Base-by-base conservation (phyloP, 2,797 vertebrate genomes). In the Syngnathus acus region DNA sequence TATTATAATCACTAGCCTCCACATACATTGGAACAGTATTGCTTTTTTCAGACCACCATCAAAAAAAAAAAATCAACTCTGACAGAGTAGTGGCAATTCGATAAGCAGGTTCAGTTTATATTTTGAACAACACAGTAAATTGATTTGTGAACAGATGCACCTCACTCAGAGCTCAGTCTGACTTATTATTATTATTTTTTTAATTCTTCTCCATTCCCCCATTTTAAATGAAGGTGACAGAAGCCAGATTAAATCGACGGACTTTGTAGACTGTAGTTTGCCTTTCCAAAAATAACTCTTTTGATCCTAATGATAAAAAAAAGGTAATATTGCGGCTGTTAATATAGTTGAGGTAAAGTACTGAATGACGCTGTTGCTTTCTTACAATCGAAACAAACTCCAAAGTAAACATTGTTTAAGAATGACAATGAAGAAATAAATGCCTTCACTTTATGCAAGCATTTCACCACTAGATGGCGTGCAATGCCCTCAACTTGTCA, bases 111-210 rank as follows among this genome's bases (percentile, higher is more conserved):
- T 32, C 26, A 11, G 37, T 57, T 57, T 13, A 4, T 32, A 32
- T 37, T 57, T 37, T 26, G 23, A 23, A 54, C 6, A 26, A 11
- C 53, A 54, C 11, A 23, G 23, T 54, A 23, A 23, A 54, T 21
- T 54, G 51, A 54, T 54, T 54, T 26, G 21, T 54, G n/a, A 26
- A 54, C 53, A 26, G 67, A 73, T 58, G 60, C 16, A 59, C 67
- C 74, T 78, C 76, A 69, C 80, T 71, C 51, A 68, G 68, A 62
- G 7, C n/a, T 51, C n/a, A 75, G 71, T 79, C 69, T 76, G 67
- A 74, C 47, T 66, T 13, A 11, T 65, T 45, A 45, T 77, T 80
- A 23, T 73, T n/a, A n/a, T n/a, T n/a, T n/a, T 23, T 23, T 23
- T 23, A 23, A 23, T 23, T 23, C 70, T 70, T 70, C 73, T 65